A percentile compares a stretch with the other conserved stretches of the same genome.
These are phyloP conservation scores for Gavia stellata DNA, from an alignment of 2,113 vertebrate genomes.

Conservation along the genomic window DNA sequence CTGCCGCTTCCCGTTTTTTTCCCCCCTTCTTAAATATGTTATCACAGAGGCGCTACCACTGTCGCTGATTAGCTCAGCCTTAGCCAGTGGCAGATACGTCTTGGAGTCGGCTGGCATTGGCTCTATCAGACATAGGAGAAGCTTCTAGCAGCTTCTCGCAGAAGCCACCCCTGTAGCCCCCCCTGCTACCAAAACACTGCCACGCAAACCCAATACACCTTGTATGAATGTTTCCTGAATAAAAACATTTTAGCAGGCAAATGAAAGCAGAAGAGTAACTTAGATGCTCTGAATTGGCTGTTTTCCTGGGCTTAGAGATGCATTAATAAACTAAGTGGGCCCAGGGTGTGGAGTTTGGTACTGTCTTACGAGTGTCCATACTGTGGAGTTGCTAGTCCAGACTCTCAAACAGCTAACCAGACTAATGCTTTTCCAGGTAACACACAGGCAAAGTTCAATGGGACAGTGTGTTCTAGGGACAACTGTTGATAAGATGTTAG, in stretches of 20 bases:
- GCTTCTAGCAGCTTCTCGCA: no score
- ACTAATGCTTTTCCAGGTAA: not conserved
- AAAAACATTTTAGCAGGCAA: not conserved
- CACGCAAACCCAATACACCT: no score
- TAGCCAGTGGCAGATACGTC: no score
- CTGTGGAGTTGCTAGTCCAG: not conserved
- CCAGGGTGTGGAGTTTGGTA: no score
- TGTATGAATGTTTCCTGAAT: not conserved
- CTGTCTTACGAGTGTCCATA: not conserved
- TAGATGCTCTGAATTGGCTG: not conserved
- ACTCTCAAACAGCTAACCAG: not conserved
- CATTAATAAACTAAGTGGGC: not conserved
- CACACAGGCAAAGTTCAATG: not conserved
- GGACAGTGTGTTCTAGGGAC: not conserved
- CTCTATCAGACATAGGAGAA: no score
- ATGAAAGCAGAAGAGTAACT: not conserved
- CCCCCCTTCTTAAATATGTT: no score
- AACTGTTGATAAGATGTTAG: not conserved
- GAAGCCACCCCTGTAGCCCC: no score
- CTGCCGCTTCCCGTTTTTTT: no score
- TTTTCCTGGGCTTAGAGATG: not conserved
- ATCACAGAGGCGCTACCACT: no score
- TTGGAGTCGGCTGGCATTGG: no score
- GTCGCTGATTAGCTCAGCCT: no score
- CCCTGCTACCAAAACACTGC: no score